Percentiles rank a stretch among this genome's conserved stretches.
Conservation (phyloP, 2,797 vertebrate genomes). For the Melanogrammus aeglefinus region DNA sequence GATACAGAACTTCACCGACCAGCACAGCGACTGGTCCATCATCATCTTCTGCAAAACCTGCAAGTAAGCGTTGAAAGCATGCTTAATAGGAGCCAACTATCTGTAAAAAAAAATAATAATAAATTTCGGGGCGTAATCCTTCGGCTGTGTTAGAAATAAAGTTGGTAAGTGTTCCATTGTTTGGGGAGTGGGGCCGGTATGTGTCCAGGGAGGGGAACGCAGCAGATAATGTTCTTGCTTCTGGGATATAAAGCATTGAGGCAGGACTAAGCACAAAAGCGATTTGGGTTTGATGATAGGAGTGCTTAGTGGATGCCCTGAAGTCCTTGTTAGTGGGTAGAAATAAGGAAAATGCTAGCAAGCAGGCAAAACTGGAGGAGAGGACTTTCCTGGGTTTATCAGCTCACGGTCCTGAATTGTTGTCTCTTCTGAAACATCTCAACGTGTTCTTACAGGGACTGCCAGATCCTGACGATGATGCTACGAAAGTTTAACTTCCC, state of each 20-base stretch:
- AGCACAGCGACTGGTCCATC: slow-evolving; percentile 89
- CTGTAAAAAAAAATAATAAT: too few species aligned
- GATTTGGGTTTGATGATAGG: neutral
- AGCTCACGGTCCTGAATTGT: neutral
- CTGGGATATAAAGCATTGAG: neutral
- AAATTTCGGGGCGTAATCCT: neutral
- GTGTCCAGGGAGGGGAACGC: too few species aligned
- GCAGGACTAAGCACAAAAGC: neutral
- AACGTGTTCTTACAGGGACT: slow-evolving; percentile 72
- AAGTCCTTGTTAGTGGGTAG: neutral
- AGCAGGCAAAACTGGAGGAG: neutral
- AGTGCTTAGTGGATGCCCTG: neutral
- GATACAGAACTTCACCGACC: slow-evolving; percentile 87
- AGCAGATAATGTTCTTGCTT: neutral
- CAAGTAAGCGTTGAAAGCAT: slow-evolving; percentile 82
- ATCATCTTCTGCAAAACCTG: slow-evolving; percentile 96
- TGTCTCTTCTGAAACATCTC: neutral
- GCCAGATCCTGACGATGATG: slow-evolving; percentile 96
- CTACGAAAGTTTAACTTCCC: slow-evolving; percentile 84
- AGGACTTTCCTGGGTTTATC: neutral
- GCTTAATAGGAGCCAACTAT: neutral
- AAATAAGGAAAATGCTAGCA: neutral
- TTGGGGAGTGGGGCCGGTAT: neutral
- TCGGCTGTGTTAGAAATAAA: too few species aligned
- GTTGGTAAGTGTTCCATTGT: neutral